A percentile compares a stretch with the other conserved stretches of the same genome.
Evolutionary conservation across 2,888 invertebrate genomes (phyloP).

Genomic region (Eupithecia inturbata): DNA sequence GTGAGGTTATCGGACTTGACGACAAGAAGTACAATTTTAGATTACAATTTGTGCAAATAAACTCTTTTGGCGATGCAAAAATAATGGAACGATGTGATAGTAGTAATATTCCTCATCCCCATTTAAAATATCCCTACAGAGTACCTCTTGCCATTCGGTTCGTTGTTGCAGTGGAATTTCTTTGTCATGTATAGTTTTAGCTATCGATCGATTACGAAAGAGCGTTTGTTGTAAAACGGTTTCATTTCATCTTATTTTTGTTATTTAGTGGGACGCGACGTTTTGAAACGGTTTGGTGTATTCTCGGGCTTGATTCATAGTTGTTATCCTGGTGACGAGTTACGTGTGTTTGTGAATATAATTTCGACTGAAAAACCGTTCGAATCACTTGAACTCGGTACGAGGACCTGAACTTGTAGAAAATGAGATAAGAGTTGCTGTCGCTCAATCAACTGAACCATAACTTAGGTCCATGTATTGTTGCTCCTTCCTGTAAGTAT

Average conservation of each 20-base stretch:
- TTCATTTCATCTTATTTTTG: slow-evolving; percentile 37
- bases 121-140: slow-evolving; percentile 47
- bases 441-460: slow-evolving; percentile 53
- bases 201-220: slow-evolving; percentile 84
- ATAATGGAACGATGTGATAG: slow-evolving; percentile 46
- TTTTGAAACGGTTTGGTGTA: slow-evolving; percentile 36
- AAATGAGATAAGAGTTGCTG: slow-evolving; percentile 60
- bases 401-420: slow-evolving; percentile 35
- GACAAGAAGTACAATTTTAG: slow-evolving; percentile 58
- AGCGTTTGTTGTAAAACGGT: slow-evolving; percentile 55
- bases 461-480: slow-evolving; percentile 82
- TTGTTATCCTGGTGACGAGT: slow-evolving; percentile 50
- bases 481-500: slow-evolving; percentile 83
- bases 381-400: background rate
- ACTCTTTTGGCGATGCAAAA: slow-evolving; percentile 55
- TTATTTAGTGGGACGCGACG: slow-evolving; percentile 47
- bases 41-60: slow-evolving; percentile 22
- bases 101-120: slow-evolving; percentile 41
- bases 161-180: slow-evolving; percentile 60
- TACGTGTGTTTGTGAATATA: slow-evolving; percentile 59
- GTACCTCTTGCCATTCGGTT: slow-evolving; percentile 34
- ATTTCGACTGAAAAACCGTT: background rate
- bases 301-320: slow-evolving; percentile 25
- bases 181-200: slow-evolving; percentile 80
- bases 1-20: slow-evolving; percentile 68